Conservation (phyloP, 2,113 vertebrate species). For the Talpa occidentalis region DNA sequence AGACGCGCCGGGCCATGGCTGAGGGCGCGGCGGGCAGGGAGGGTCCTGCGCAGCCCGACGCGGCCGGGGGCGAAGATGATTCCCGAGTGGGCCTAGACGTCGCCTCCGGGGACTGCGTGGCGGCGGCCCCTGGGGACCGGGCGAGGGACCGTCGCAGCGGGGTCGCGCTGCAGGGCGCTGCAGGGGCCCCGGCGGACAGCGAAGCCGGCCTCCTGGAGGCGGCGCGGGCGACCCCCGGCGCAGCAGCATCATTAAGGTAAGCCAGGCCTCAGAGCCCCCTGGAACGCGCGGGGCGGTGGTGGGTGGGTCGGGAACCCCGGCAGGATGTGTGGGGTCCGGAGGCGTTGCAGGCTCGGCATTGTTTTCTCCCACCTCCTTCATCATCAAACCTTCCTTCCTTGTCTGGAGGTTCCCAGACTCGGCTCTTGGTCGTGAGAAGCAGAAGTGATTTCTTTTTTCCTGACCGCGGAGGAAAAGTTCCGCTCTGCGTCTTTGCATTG, state of each 20-base stretch:
- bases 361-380: slow-evolving; percentile 44
- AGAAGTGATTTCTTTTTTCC: slow-evolving; percentile 55
- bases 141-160: slow-evolving; percentile 90
- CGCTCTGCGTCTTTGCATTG: slow-evolving; percentile 22
- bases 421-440: slow-evolving; percentile 36
- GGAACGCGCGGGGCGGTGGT: background rate
- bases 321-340: slow-evolving; percentile 24
- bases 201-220: slow-evolving; percentile 90
- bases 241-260: slow-evolving; percentile 99
- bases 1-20: slow-evolving; percentile 79
- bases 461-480: slow-evolving; percentile 63
- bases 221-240: slow-evolving; percentile 91
- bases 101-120: slow-evolving; percentile 77
- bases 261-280: background rate
- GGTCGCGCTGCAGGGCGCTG: slow-evolving; percentile 82
- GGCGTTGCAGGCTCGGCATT: slow-evolving; percentile 42
- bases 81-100: slow-evolving; percentile 84
- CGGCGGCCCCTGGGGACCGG: slow-evolving; percentile 80
- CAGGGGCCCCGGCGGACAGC: slow-evolving; percentile 83
- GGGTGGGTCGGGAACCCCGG: background rate
- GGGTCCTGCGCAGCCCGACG: slow-evolving; percentile 39
- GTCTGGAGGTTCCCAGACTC: slow-evolving; percentile 61
- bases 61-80: slow-evolving; percentile 88
- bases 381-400: slow-evolving; percentile 59
- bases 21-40: slow-evolving; percentile 78